These are phyloP conservation scores for Acrobeloides nanus DNA, from an alignment of 2,888 invertebrate species.

Conservation along the genomic window DNA sequence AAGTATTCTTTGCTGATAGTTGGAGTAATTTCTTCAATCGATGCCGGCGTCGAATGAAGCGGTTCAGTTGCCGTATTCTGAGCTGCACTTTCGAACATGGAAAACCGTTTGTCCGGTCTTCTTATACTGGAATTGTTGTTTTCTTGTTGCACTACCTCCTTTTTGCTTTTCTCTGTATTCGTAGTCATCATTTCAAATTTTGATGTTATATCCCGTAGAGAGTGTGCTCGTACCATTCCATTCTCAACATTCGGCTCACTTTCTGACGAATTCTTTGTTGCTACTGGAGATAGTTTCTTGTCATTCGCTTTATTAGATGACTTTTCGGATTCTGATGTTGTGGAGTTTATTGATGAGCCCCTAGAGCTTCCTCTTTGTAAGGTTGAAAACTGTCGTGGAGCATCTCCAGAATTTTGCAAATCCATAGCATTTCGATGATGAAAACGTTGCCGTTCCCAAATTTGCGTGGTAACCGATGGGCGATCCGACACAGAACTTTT, in stretches of 20 bases:
- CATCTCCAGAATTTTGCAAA: neutral
- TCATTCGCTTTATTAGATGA: neutral
- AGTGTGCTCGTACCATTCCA: constrained; percentile 36
- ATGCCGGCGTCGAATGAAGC: constrained; percentile 11
- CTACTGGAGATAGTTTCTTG: constrained; percentile 4
- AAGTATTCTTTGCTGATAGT: constrained; percentile 34
- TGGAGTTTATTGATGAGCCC: neutral
- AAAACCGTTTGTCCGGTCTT: constrained; percentile 17
- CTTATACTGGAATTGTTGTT: neutral
- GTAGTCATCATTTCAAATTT: constrained; percentile 35
- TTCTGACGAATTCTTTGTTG: constrained; percentile 9
- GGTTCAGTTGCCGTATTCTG: constrained; percentile 1
- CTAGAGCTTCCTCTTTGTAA: constrained; percentile 11
- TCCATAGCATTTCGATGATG: constrained; percentile 8
- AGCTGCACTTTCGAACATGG: constrained; percentile 14
- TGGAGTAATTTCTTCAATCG: constrained; percentile 16
- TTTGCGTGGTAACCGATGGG: constrained; percentile 13
- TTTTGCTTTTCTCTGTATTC: constrained; percentile 1
- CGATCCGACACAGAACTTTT: neutral
- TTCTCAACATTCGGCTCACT: neutral
- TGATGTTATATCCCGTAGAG: constrained; percentile 39
- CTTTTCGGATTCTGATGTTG: neutral
- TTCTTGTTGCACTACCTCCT: neutral
- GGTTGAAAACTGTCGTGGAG: constrained; percentile 18
- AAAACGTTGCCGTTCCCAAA: constrained; percentile 18